These are phyloP conservation scores for Zaprionus tsacasi DNA, from an alignment of 1,140 invertebrate genomes.

Conservation along the genomic window DNA sequence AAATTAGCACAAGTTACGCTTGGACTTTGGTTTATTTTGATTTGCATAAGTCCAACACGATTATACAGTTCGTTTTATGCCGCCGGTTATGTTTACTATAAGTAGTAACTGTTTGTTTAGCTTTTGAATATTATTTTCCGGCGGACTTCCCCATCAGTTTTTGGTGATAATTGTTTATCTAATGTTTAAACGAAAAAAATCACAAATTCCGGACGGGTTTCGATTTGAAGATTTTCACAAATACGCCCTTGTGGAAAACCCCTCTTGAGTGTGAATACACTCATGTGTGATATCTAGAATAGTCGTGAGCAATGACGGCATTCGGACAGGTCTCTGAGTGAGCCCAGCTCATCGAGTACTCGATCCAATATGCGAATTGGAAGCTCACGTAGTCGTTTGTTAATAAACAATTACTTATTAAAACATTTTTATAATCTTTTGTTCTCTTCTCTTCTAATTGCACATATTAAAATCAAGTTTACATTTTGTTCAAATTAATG, in stretches of 20 bases:
- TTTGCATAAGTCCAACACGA: constrained; percentile 35
- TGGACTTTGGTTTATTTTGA: constrained; percentile 15
- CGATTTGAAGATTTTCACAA: constrained; percentile 6
- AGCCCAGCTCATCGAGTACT: constrained; percentile 12
- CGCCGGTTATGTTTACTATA: constrained; percentile 10
- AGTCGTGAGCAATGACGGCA: constrained; percentile 51
- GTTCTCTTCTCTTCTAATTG: constrained; percentile 22
- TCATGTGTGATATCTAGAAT: constrained; percentile 20
- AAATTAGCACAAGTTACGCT: constrained; percentile 35
- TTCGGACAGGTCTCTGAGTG: constrained; percentile 50
- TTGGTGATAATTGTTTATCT: constrained; percentile 30
- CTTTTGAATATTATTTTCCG: constrained; percentile 23
- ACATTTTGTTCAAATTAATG: constrained; percentile 7
- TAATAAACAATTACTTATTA: constrained; percentile 50
- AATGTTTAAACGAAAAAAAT: constrained; percentile 26
- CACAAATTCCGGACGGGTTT: constrained; percentile 13
- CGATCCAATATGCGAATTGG: constrained; percentile 7
- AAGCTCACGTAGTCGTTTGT: constrained; percentile 28
- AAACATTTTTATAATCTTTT: constrained; percentile 25
- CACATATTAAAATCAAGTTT: constrained; percentile 23
- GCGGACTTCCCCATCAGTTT: constrained; percentile 32
- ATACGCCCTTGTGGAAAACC: constrained; percentile 22
- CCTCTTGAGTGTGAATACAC: neutral
- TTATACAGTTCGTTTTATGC: constrained; percentile 28
- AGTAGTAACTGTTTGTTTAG: neutral